Evolutionary conservation across 2,888 invertebrate genomes (phyloP), one percentile per base, ranked within the genome.

Genomic region (Catocala nupta): DNA sequence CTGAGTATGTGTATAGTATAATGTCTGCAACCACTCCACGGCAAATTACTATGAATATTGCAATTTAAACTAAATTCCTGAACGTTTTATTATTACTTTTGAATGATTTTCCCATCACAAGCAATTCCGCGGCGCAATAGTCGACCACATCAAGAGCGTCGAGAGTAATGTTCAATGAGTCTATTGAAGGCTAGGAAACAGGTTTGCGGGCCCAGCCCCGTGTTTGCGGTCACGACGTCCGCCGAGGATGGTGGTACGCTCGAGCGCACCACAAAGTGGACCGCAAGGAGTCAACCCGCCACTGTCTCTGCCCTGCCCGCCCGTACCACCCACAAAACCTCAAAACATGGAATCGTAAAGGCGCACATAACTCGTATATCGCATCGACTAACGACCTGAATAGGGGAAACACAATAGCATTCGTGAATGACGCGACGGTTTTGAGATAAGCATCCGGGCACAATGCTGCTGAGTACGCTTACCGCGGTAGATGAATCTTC

Each of bases 221-320:
- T 85, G 90, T 89, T 89, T 92, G 91, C 87, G 93, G 93, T 92
- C 86, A 82, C 87, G 83, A 82, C 84, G 79, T 74, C 77, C 80
- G 84, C 76, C 77, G 84, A 81, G 76, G 85, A 83, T 82, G 81
- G 83, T 81, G 81, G 84, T 82, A 87, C 86, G 88, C 86, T 86
- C 82, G 85, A 83, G 65, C 80, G 87, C 72, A 88, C 86, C 90
- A 87, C 91, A 89, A 90, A 92, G 87, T 84, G 80, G 77, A 84
- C 86, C 88, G 87, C 87, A 81, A 74, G 76, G 75, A 83, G 73
- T 65, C 71, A 75, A 70, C 78, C 74, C 72, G 71, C 71, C 73
- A 68, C 51, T 54, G 44, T 60, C 64, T 63, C 13, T 36, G 68
- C 65, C 62, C 68, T 64, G 64, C 65, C 61, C 64, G 60, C 57